Base-by-base conservation (phyloP, 2,888 invertebrate genomes). In the Drosophila paranaensis region DNA sequence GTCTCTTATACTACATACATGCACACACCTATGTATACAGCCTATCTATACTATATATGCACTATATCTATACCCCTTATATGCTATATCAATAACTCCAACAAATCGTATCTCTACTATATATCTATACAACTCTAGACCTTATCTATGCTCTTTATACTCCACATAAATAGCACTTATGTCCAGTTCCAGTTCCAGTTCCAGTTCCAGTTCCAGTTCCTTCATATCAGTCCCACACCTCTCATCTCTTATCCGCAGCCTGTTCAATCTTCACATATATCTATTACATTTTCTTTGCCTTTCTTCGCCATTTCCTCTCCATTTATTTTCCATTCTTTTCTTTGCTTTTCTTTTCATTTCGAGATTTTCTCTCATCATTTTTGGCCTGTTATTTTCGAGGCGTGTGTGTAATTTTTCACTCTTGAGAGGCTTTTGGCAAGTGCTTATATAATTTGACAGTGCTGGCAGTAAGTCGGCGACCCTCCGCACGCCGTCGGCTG, bases 381-480 rank as follows among this genome's bases (percentile, higher is more conserved):
- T 30, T n/a, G 5, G 5, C n/a, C 48, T 30, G 48, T 33, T 50
- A 50, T 57, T 60, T 45, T 43, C 60, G 60, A 65, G 58, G 74
- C 74, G 65, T 77, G 70, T 77, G 55, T 60, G 62, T 57, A 68
- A 78, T 78, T 79, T 81, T 82, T 76, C 76, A 78, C 58, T 76
- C 50, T 55, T 70, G 65, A 73, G 68, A 61, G 64, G 53, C 62
- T 60, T 66, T 68, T 69, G 61, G 37, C 45, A 68, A 65, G 79
- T 73, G 76, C 81, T 83, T 86, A 79, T 77, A 69, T 86, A 83
- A 83, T 86, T 82, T 79, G 86, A 82, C 81, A 82, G 77, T 77
- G 77, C 70, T 71, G 80, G 76, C 75, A 68, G 69, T 70, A 81
- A 76, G 76, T 62, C 66, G 66, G 81, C 78, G 43, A 50, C 48